These are phyloP conservation scores for Andinoacara biseriatus DNA, from an alignment of 2,113 vertebrate genomes.

Conservation along the genomic window DNA sequence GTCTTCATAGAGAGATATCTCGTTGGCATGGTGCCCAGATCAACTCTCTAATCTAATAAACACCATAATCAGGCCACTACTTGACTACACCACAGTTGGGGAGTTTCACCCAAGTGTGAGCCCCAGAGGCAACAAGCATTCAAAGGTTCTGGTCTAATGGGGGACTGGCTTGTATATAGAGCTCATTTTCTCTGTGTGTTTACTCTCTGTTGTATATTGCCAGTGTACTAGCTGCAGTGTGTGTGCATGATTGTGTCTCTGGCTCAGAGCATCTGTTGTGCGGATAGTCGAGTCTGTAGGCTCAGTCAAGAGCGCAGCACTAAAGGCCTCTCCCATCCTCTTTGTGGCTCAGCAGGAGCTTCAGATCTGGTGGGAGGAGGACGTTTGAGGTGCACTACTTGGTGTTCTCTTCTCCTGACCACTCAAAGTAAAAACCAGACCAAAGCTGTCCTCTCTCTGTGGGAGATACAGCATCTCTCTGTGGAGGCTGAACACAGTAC, in stretches of 20 bases:
- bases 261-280: constrained; percentile 44
- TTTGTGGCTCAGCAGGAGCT: constrained; percentile 51
- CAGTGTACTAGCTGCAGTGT: constrained; percentile 26
- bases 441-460: constrained; percentile 39
- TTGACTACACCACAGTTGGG: constrained; percentile 11
- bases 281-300: constrained; percentile 28
- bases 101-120: constrained; percentile 27
- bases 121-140: constrained; percentile 36
- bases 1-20: constrained; percentile 41
- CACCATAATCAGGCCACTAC: constrained; percentile 48
- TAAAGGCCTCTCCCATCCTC: constrained; percentile 44
- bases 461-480: constrained; percentile 43
- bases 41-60: constrained; percentile 63
- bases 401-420: constrained; percentile 2
- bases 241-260: constrained; percentile 33
- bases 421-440: constrained; percentile 48
- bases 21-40: constrained; percentile 45
- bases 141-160: constrained; percentile 25
- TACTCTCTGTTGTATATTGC: constrained; percentile 35
- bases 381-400: constrained; percentile 7
- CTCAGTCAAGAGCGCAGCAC: constrained; percentile 36
- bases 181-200: constrained; percentile 18
- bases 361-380: constrained; percentile 36
- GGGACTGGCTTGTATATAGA: not conserved
- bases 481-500: constrained; percentile 39